These are phyloP conservation scores for Cloeon dipterum DNA, from an alignment of 2,888 invertebrate genomes.

Conservation along the genomic window DNA sequence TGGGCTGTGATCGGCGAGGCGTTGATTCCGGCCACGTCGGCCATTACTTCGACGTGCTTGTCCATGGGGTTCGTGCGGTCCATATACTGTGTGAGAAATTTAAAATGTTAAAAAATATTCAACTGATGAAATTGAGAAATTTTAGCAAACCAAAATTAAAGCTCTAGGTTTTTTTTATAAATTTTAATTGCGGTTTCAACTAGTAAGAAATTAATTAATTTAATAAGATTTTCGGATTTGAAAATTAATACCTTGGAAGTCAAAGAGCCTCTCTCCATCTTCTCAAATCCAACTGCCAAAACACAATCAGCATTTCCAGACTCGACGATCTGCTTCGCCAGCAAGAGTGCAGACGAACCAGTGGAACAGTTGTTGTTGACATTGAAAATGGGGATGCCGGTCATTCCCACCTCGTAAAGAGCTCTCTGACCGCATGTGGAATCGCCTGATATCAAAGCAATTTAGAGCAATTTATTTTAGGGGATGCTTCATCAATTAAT, in stretches of 20 bases:
- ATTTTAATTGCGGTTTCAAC: too few species aligned
- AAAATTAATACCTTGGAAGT: constrained; percentile 31
- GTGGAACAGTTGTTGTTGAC: constrained; percentile 98
- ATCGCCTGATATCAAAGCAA: constrained; percentile 33
- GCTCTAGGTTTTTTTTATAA: too few species aligned
- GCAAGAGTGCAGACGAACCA: constrained; percentile 73
- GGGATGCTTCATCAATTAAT: neutral
- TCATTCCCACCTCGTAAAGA: constrained; percentile 83
- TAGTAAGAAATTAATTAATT: constrained; percentile 15
- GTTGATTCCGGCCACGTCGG: constrained; percentile 55
- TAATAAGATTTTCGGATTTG: too few species aligned
- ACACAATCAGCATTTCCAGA: constrained; percentile 70
- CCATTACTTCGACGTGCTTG: constrained; percentile 66
- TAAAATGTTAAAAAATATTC: neutral
- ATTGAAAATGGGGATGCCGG: constrained; percentile 91
- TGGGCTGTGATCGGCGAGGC: constrained; percentile 78
- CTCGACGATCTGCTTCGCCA: constrained; percentile 84
- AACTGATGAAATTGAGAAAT: too few species aligned
- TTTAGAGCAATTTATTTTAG: constrained; percentile 2
- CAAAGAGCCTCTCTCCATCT: constrained; percentile 88
- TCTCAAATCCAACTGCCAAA: constrained; percentile 90
- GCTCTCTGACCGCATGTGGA: constrained; percentile 91
- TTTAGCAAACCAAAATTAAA: neutral
- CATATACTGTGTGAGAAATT: constrained; percentile 24
- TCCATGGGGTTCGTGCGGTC: constrained; percentile 82